Percentiles rank a stretch among this genome's conserved stretches.
These are phyloP conservation scores for Falco punctatus DNA, from an alignment of 2,113 vertebrate genomes.

Conservation along the genomic window DNA sequence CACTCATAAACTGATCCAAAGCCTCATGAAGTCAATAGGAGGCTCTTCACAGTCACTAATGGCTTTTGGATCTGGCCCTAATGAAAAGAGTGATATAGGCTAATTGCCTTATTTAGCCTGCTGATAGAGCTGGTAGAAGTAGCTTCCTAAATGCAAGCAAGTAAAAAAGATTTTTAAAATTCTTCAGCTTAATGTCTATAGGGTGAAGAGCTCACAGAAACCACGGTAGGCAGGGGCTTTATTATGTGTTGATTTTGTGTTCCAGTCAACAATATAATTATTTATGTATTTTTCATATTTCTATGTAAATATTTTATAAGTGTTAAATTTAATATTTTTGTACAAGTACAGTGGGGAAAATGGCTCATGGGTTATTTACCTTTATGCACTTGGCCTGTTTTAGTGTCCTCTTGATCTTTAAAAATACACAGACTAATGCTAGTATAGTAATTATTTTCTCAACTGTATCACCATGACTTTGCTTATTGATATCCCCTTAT, in stretches of 20 bases:
- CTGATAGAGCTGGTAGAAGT: background rate
- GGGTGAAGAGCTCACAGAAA: background rate
- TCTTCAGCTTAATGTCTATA: background rate
- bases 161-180: background rate
- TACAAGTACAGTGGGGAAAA: background rate
- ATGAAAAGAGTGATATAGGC: background rate
- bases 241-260: background rate
- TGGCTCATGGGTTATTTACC: background rate
- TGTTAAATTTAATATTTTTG: background rate
- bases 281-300: background rate
- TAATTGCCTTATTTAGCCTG: slow-evolving; percentile 1
- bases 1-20: background rate
- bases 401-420: background rate
- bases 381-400: background rate
- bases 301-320: background rate
- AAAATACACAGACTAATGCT: background rate
- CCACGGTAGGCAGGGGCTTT: background rate
- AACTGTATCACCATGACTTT: background rate
- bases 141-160: background rate
- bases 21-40: slow-evolving; percentile 3
- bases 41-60: slow-evolving; percentile 4
- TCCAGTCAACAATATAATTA: background rate
- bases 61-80: slow-evolving; percentile 11
- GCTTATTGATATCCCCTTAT: background rate
- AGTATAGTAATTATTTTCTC: background rate